Evolutionary conservation across 2,797 vertebrate genomes (phyloP).

Genomic region (Sternotherus odoratus): DNA sequence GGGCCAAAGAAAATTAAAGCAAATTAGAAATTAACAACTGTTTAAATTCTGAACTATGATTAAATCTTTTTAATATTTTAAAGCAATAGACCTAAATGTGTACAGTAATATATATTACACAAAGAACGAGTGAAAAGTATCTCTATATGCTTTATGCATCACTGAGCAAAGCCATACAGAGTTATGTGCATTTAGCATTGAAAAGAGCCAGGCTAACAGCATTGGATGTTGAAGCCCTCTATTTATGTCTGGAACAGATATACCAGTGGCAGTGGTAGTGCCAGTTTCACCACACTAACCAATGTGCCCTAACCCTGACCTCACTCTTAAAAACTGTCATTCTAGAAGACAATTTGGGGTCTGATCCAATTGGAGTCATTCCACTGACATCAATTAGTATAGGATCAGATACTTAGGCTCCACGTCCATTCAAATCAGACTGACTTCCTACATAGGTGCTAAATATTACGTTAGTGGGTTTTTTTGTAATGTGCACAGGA

Average conservation of each 20-base stretch:
- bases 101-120: background rate
- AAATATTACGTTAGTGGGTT: background rate
- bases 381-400: background rate
- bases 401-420: background rate
- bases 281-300: background rate
- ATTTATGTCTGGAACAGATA: background rate
- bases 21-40: constrained; percentile 30
- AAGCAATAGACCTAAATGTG: background rate
- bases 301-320: background rate
- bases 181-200: background rate
- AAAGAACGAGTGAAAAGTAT: background rate
- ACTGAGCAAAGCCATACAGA: constrained; percentile 9
- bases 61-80: background rate
- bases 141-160: background rate
- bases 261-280: background rate
- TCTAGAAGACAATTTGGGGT: background rate
- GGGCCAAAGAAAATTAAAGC: constrained; percentile 35
- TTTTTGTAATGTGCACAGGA: background rate
- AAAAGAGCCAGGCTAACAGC: background rate
- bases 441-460: background rate
- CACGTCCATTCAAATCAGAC: background rate
- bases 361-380: constrained; percentile 12
- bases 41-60: background rate
- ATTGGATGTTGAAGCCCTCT: background rate
- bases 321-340: too few species aligned